Conservation (phyloP, 1,140 invertebrate species). For the Drosophila burlai region DNA sequence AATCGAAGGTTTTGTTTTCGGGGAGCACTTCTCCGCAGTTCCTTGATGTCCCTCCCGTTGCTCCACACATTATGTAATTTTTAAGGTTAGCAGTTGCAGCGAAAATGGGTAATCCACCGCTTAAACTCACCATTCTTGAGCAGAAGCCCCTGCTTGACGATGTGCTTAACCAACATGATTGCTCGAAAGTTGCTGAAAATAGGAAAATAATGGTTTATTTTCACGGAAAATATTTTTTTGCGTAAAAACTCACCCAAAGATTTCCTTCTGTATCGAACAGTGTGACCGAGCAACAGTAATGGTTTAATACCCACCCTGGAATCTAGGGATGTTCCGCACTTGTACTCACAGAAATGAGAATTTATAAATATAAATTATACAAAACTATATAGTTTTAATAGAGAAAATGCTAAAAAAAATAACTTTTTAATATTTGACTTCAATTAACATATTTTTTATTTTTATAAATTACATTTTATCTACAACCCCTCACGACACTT, state of each 20-base stretch:
- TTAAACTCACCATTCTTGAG: conserved; percentile 75
- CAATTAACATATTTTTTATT: background rate
- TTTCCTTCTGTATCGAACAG: conserved; percentile 43
- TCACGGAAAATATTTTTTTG: conserved; percentile 28
- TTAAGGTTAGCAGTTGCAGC: conserved; percentile 70
- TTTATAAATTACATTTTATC: background rate
- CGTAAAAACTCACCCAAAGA: conserved; percentile 51
- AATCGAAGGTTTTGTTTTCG: background rate
- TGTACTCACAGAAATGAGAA: too few relatives aligned
- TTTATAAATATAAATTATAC: background rate
- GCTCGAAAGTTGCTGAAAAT: conserved; percentile 49
- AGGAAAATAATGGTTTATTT: conserved; percentile 25
- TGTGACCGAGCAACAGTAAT: conserved; percentile 11
- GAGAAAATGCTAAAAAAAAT: background rate
- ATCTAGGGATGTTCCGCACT: background rate
- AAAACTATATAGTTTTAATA: background rate
- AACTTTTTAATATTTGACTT: background rate
- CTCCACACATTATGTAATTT: conserved; percentile 77
- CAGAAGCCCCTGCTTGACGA: conserved; percentile 80
- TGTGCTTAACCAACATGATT: conserved; percentile 84
- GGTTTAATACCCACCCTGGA: background rate
- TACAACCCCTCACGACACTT: background rate
- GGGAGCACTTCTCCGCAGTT: background rate
- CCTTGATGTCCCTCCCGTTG: conserved; percentile 11
- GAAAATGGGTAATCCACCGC: background rate